Conservation (phyloP, 2,113 vertebrate species). For the Nettapus auritus region DNA sequence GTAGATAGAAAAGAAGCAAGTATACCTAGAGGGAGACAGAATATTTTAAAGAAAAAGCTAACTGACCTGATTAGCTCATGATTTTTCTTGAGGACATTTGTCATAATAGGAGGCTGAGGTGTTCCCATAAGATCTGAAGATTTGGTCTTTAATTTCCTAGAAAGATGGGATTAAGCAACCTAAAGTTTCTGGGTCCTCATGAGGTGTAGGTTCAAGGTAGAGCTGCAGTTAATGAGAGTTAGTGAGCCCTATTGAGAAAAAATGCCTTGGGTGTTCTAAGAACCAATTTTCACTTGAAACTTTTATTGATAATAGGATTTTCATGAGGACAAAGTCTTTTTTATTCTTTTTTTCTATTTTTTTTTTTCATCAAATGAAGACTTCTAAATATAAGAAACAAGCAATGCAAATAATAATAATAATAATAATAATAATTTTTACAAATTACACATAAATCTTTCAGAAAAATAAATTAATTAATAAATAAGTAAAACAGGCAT, state of each 20-base stretch:
- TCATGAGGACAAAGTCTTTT: background rate
- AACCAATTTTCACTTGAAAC: background rate
- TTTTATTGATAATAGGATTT: background rate
- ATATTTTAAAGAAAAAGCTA: background rate
- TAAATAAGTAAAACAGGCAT: background rate
- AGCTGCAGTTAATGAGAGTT: background rate
- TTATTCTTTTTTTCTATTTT: too few relatives aligned
- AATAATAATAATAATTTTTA: background rate
- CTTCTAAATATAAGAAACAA: background rate
- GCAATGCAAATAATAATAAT: background rate
- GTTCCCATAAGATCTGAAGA: background rate
- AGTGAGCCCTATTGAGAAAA: background rate
- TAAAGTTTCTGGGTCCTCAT: background rate
- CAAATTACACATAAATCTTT: background rate
- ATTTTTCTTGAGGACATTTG: background rate
- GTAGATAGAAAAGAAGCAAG: background rate
- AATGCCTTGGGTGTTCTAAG: background rate
- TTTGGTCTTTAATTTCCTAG: background rate
- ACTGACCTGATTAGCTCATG: background rate
- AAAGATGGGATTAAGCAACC: background rate
- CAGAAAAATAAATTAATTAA: background rate
- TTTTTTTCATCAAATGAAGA: background rate
- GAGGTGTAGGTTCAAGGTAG: background rate
- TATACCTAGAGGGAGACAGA: background rate
- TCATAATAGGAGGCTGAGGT: background rate